Base-by-base conservation (phyloP, 2,888 invertebrate species). In the Lithophane socia region DNA sequence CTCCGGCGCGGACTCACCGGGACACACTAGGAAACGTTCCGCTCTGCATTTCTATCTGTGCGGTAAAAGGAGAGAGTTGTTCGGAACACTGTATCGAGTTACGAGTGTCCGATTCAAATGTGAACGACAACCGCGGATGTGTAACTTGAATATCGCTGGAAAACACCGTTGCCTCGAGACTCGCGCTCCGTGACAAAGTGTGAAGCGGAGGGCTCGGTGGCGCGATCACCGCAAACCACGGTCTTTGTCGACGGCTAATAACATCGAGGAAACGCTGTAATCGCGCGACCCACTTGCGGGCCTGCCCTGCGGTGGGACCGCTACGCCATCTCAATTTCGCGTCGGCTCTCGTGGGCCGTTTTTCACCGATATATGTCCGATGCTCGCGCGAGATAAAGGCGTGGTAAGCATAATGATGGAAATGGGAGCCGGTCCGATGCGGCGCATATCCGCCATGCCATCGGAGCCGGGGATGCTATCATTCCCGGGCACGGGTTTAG, bases 21-120 rank as follows among this genome's bases (percentile, higher is more conserved):
- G 92, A 92, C 86, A 90, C 90, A 93, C 90, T 89, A 95, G 96
- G 96, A 96, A 96, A 91, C 94, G 96, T 96, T 96, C 94, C 96
- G 96, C 95, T 95, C 92, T 94, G 95, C 94, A 94, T 94, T 95
- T 92, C 92, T 90, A 93, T 93, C 92, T 90, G 90, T 92, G 92
- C 84, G 91, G 94, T 92, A 93, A 94, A 92, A 93, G 93, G 95
- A 95, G 96, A 96, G 95, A 96, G 96, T 93, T 90, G 89, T 87
- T 92, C 90, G 91, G 92, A 92, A 92, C 91, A 88, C 89, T 89
- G 90, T 92, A 92, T 95, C 92, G 88, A 83, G 92, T 96, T 95
- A 92, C 95, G 75, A 91, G 95, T 94, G 91, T 95, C 94, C 90
- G 93, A 93, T 94, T 93, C 94, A 87, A 91, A 87, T 86, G 90